Conservation (phyloP, 2,797 vertebrate species). For the Falco naumanni region DNA sequence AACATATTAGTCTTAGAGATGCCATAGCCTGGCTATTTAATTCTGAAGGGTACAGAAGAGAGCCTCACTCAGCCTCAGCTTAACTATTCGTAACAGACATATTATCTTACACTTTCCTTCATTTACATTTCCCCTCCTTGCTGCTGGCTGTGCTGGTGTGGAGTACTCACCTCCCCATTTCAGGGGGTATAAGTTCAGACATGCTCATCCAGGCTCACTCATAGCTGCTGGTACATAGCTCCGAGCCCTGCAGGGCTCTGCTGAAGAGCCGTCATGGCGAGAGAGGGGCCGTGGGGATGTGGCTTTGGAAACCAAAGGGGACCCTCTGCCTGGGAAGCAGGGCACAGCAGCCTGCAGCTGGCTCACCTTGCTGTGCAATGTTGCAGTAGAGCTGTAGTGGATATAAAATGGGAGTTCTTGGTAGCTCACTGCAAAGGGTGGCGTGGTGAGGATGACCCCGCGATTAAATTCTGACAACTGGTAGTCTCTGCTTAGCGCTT, state of each 20-base stretch:
- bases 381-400: too few relatives aligned
- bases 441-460: rapidly evolving
- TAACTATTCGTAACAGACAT: rapidly evolving
- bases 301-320: rapidly evolving
- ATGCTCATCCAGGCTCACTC: not conserved
- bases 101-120: not conserved
- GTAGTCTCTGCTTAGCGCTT: rapidly evolving
- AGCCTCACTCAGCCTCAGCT: not conserved
- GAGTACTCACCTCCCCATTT: not conserved
- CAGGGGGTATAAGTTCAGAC: not conserved
- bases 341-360: not conserved
- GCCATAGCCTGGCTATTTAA: not conserved
- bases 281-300: not conserved
- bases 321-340: not conserved
- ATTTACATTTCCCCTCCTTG: not conserved
- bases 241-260: not conserved
- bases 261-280: not conserved
- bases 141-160: not conserved
- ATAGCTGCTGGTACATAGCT: not conserved
- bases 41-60: not conserved
- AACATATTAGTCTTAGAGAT: not conserved
- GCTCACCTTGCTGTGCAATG: rapidly evolving
- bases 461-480: not conserved
- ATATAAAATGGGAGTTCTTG: not conserved
- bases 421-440: not conserved